These are phyloP conservation scores for Drosophila mimetica DNA, from an alignment of 2,888 invertebrate species.

Conservation along the genomic window DNA sequence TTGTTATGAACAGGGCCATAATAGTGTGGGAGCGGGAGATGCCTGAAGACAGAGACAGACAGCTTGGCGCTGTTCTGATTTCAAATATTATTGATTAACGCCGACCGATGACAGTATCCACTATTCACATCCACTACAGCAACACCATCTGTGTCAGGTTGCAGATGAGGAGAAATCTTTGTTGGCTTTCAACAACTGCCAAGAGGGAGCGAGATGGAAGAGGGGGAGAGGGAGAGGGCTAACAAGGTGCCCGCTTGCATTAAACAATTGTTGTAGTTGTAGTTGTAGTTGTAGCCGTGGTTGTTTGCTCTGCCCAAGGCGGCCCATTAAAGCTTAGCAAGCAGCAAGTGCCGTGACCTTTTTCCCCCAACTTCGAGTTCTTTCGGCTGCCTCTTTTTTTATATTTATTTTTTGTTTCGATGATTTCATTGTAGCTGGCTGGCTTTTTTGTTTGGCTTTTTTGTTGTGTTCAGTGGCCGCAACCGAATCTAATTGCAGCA, in stretches of 20 bases:
- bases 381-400: slow-evolving; percentile 35
- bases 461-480: slow-evolving; percentile 39
- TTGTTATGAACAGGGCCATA: background rate
- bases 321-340: slow-evolving; percentile 69
- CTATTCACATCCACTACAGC: slow-evolving; percentile 7
- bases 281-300: slow-evolving; percentile 16
- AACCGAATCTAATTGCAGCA: slow-evolving; percentile 69
- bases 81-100: slow-evolving; percentile 29
- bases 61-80: slow-evolving; percentile 41
- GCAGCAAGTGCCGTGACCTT: slow-evolving; percentile 76
- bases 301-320: slow-evolving; percentile 55
- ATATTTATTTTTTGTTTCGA: slow-evolving; percentile 19
- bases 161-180: slow-evolving; percentile 67
- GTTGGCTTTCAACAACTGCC: slow-evolving; percentile 27
- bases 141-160: slow-evolving; percentile 64
- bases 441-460: slow-evolving; percentile 19
- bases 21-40: background rate
- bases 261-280: slow-evolving; percentile 8
- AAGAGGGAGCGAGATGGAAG: slow-evolving; percentile 1
- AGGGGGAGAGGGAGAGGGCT: background rate
- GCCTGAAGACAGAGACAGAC: slow-evolving; percentile 29
- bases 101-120: slow-evolving; percentile 13
- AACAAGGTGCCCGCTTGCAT: slow-evolving; percentile 25
- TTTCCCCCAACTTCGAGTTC: slow-evolving; percentile 68
- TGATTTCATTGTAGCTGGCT: slow-evolving; percentile 13